A percentile compares a stretch with the other conserved stretches of the same genome.
phyloP scores from a whole-genome alignment of 2,113 vertebrate genomes.

The Pteronura brasiliensis region DNA sequence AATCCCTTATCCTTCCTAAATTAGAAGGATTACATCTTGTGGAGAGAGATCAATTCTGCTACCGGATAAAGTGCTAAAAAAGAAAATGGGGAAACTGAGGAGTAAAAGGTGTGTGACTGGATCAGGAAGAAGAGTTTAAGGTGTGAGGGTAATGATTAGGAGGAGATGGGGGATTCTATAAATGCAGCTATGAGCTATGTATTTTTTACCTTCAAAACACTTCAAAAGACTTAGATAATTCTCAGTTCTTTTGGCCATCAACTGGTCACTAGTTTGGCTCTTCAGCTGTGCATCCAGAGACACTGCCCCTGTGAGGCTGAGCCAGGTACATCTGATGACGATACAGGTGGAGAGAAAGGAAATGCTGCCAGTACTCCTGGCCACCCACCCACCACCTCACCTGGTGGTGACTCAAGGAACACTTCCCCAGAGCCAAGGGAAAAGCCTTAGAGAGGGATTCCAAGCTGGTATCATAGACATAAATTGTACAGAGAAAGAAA shows the following conservation, averaged over 20 bases:
- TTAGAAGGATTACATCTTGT: background rate
- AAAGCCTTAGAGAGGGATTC: background rate
- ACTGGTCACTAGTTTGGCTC: background rate
- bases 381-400: too few relatives aligned
- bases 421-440: background rate
- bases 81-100: background rate
- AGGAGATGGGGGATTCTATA: background rate
- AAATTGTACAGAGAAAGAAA: background rate
- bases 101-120: background rate
- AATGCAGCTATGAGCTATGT: too few relatives aligned
- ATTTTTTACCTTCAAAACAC: background rate
- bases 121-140: background rate
- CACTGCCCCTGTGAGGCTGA: background rate
- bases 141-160: background rate
- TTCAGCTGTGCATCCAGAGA: background rate
- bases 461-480: background rate
- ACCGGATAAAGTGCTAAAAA: background rate
- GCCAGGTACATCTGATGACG: too few relatives aligned
- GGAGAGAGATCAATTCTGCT: background rate
- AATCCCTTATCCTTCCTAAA: background rate
- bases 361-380: background rate
- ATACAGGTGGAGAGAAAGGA: background rate
- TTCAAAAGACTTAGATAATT: background rate
- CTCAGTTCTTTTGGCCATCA: background rate
- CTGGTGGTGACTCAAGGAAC: background rate